Percentiles rank a stretch among this genome's conserved stretches.
phyloP scores from a whole-genome alignment of 2,797 vertebrate genomes.

The Coregonus sp. region DNA sequence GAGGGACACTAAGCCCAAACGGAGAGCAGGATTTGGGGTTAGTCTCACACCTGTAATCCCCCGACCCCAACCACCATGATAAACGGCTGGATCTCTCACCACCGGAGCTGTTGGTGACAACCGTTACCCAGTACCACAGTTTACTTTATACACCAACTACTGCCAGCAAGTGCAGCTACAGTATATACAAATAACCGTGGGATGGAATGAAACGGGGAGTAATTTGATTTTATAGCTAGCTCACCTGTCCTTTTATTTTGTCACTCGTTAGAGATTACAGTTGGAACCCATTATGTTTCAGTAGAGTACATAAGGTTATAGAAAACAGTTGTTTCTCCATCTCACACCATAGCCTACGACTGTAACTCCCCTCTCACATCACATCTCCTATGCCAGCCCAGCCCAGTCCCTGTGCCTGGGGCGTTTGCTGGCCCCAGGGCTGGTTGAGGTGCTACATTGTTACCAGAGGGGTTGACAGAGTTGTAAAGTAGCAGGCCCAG shows the following conservation, averaged over 20 bases:
- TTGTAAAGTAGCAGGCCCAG: constrained; percentile 45
- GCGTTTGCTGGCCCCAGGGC: constrained; percentile 27
- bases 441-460: constrained; percentile 45
- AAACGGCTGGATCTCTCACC: constrained; percentile 9
- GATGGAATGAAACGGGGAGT: not conserved
- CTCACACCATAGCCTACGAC: constrained; percentile 12
- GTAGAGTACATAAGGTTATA: too few species aligned
- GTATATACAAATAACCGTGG: not conserved
- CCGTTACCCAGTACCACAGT: not conserved
- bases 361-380: not conserved
- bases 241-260: constrained; percentile 23
- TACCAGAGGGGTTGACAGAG: constrained; percentile 46
- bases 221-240: constrained; percentile 15
- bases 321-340: not conserved
- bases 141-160: not conserved
- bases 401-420: not conserved
- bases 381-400: not conserved
- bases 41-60: constrained; percentile 50
- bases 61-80: constrained; percentile 9
- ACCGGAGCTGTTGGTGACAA: constrained; percentile 5
- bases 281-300: not conserved
- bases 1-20: constrained; percentile 19
- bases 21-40: not conserved
- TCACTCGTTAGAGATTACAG: constrained; percentile 27
- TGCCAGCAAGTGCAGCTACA: not conserved